phyloP scores from a whole-genome alignment of 2,113 vertebrate genomes.

The Herpetotheres cachinnans region DNA sequence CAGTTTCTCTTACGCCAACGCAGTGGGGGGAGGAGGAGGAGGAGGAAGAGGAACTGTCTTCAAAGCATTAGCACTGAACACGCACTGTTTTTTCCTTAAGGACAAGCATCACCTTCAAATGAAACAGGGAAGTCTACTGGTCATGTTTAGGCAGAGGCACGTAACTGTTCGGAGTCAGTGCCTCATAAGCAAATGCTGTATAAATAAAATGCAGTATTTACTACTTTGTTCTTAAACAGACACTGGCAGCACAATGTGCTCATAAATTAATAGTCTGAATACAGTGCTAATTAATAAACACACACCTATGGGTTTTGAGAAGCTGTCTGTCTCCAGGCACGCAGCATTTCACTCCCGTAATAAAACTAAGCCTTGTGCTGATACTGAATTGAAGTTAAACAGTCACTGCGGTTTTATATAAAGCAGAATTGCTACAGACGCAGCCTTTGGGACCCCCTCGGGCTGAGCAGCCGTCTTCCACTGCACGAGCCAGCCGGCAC shows the following conservation, averaged over 20 bases:
- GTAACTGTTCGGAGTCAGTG: fast-evolving
- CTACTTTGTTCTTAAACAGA: not conserved
- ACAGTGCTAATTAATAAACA: not conserved
- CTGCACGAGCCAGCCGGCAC: fast-evolving
- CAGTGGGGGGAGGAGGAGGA: not conserved
- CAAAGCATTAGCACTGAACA: not conserved
- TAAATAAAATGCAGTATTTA: not conserved
- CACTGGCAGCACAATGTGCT: not conserved
- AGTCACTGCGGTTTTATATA: fast-evolving
- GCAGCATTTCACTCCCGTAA: not conserved
- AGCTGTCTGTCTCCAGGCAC: not conserved
- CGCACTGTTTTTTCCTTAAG: not conserved
- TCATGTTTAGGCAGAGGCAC: not conserved
- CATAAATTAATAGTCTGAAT: not conserved
- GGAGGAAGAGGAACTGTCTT: not conserved
- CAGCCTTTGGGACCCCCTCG: not conserved
- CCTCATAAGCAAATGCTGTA: not conserved
- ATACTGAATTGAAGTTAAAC: fast-evolving
- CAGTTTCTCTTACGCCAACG: not conserved
- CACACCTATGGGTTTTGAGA: fast-evolving
- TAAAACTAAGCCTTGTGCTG: not conserved
- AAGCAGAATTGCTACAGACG: not conserved
- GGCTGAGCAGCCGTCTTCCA: not conserved
- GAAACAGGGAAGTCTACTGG: not conserved
- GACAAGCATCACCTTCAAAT: fast-evolving